Evolutionary conservation across 2,888 invertebrate species (phyloP).

Genomic region (Didymodactylos carnosus): DNA sequence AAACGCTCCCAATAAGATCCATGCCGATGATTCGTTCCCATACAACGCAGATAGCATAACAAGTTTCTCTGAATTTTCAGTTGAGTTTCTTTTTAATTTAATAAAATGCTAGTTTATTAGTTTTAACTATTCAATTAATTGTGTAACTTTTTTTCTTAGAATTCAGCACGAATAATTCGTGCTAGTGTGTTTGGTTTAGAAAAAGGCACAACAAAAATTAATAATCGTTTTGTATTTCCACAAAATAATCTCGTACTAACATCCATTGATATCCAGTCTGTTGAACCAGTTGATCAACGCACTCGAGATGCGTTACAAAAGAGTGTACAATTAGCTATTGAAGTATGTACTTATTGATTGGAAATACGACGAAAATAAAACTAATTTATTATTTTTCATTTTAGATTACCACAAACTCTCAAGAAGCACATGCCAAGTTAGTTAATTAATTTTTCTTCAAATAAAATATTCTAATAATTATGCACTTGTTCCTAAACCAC

Average conservation of each 20-base stretch:
- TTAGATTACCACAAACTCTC: constrained; percentile 38
- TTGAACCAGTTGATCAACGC: constrained; percentile 39
- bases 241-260: constrained; percentile 35
- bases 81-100: too few species aligned
- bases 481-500: too few species aligned
- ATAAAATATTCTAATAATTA: too few species aligned
- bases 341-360: too few species aligned
- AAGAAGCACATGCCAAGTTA: constrained; percentile 38
- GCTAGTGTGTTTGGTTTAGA: constrained; percentile 38
- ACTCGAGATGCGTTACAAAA: constrained; percentile 39
- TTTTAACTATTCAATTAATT: neutral
- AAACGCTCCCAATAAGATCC: too few species aligned
- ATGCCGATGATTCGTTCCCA: too few species aligned
- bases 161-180: constrained; percentile 37
- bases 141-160: constrained; percentile 36
- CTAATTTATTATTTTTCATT: neutral
- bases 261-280: constrained; percentile 39
- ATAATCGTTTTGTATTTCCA: constrained; percentile 22
- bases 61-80: too few species aligned
- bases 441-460: neutral
- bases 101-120: neutral
- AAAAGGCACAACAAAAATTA: constrained; percentile 32
- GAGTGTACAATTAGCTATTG: constrained; percentile 39
- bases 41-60: too few species aligned
- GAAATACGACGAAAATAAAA: neutral